These are phyloP conservation scores for Brachypodius melanocephalos DNA, from an alignment of 2,113 vertebrate species.

Conservation along the genomic window DNA sequence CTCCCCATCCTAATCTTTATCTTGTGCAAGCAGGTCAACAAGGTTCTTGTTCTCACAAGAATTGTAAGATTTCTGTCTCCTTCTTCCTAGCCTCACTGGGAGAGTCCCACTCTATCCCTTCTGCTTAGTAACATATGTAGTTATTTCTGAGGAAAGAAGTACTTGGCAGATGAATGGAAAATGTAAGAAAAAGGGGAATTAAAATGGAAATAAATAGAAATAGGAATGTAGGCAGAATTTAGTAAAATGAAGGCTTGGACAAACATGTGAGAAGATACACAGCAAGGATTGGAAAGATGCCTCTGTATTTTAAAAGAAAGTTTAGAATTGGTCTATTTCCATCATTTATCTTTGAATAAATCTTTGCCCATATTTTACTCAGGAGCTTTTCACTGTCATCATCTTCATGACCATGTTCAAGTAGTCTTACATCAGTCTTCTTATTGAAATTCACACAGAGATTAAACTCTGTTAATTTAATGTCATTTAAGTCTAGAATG, in stretches of 20 bases:
- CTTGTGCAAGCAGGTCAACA: conserved; percentile 42
- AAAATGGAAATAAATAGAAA: neutral
- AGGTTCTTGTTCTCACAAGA: conserved; percentile 15
- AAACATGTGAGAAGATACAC: neutral
- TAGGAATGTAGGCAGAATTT: neutral
- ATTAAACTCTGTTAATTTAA: neutral
- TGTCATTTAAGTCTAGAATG: neutral
- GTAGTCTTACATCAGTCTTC: neutral
- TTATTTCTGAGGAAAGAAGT: conserved; percentile 4
- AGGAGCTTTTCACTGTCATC: neutral
- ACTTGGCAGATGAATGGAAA: neutral
- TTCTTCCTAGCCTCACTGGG: neutral
- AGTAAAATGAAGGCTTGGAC: neutral
- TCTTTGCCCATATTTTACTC: neutral
- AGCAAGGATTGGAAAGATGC: neutral
- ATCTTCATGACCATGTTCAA: neutral
- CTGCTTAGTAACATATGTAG: neutral
- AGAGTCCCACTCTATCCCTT: neutral
- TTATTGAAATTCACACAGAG: neutral
- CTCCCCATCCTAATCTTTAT: conserved; percentile 30
- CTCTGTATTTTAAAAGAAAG: neutral
- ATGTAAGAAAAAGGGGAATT: neutral
- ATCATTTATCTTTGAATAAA: neutral
- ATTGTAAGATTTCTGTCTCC: neutral
- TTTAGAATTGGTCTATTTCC: neutral